phyloP scores from a whole-genome alignment of 2,797 vertebrate genomes.

The Scleropages formosus region DNA sequence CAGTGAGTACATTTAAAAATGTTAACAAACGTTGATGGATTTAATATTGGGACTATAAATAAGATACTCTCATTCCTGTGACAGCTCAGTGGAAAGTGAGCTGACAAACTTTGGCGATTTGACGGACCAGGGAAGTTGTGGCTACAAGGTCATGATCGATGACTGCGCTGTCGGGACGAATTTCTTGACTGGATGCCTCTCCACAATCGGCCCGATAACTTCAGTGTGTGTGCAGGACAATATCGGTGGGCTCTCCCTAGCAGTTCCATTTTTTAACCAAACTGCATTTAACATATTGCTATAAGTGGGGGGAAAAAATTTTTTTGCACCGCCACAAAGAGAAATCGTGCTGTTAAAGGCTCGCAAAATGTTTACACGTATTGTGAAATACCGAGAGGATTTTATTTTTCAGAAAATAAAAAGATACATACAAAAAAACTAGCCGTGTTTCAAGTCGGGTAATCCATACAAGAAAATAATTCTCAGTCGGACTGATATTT shows the following conservation, averaged over 20 bases:
- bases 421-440: no score
- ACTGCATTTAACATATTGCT: background rate
- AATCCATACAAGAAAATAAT: no score
- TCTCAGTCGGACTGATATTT: no score
- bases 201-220: slow-evolving; percentile 72
- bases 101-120: slow-evolving; percentile 62
- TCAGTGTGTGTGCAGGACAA: slow-evolving; percentile 46
- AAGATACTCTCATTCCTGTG: background rate
- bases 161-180: slow-evolving; percentile 77
- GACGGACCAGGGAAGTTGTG: slow-evolving; percentile 59
- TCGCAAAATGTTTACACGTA: no score
- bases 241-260: slow-evolving; percentile 16
- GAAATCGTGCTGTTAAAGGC: no score
- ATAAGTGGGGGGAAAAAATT: no score
- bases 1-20: background rate
- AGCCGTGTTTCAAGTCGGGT: no score
- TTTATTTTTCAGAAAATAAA: no score
- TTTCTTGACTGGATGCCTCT: slow-evolving; percentile 82
- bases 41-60: background rate
- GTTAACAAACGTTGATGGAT: background rate
- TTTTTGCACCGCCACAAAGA: no score
- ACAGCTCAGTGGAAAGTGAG: slow-evolving; percentile 38
- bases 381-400: no score
- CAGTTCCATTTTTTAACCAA: background rate
- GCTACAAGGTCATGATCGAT: slow-evolving; percentile 77